Evolutionary conservation across 2,113 vertebrate species (phyloP).

Genomic region (Glaucomys volans): DNA sequence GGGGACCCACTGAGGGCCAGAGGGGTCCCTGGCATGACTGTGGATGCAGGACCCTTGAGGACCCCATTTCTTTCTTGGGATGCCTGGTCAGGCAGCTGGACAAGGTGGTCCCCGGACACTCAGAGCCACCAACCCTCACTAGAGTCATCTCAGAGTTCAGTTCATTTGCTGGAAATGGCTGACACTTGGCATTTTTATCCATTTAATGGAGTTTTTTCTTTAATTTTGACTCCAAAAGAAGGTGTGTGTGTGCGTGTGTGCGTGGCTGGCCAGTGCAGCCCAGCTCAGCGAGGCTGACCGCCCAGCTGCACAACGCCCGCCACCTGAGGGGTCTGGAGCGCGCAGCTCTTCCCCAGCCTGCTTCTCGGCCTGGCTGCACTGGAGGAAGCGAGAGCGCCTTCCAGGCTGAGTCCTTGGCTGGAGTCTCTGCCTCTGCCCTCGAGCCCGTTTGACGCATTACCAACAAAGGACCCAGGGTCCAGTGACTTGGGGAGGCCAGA

Average conservation of each 20-base stretch:
- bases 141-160: not conserved
- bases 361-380: accelerated
- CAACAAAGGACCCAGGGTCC: accelerated
- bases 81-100: not conserved
- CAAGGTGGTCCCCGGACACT: not conserved
- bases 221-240: not conserved
- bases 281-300: no score
- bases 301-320: no score
- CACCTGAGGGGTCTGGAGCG: not conserved
- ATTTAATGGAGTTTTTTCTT: not conserved
- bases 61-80: not conserved
- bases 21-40: not conserved
- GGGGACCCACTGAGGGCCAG: no score
- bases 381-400: not conserved
- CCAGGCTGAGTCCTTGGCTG: not conserved
- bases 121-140: conserved; percentile 66
- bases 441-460: not conserved
- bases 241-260: accelerated
- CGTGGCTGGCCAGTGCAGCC: not conserved
- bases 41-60: no score
- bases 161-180: not conserved
- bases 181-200: conserved; percentile 42
- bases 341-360: not conserved
- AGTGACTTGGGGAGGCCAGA: accelerated
- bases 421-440: accelerated